phyloP scores from a whole-genome alignment of 2,888 invertebrate genomes.

The Ennomos erosarius region DNA sequence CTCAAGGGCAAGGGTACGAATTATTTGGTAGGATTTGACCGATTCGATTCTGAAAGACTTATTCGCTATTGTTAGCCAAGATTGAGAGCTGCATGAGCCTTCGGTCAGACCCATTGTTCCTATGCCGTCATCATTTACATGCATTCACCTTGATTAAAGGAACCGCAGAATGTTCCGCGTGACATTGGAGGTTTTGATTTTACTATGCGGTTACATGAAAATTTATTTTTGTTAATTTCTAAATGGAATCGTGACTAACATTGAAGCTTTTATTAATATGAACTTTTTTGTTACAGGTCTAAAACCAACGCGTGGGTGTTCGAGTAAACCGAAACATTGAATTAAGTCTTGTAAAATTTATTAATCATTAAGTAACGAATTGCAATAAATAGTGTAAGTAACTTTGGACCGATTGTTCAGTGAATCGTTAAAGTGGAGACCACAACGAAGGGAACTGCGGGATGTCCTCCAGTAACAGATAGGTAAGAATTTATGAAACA shows the following conservation, averaged over 20 bases:
- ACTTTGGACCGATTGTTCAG: constrained; percentile 45
- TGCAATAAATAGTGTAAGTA: constrained; percentile 23
- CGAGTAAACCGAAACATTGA: constrained; percentile 41
- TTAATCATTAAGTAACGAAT: constrained; percentile 13
- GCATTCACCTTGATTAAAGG: constrained; percentile 56
- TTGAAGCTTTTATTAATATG: constrained; percentile 17
- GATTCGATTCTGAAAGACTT: constrained; percentile 61
- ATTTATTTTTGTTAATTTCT: constrained; percentile 40
- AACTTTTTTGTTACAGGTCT: constrained; percentile 71
- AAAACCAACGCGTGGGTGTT: constrained; percentile 47
- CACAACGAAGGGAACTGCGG: constrained; percentile 65
- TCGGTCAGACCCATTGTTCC: constrained; percentile 65
- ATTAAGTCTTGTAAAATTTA: constrained; percentile 7
- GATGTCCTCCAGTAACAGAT: constrained; percentile 75
- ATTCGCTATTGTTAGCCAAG: constrained; percentile 52
- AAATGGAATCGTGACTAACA: constrained; percentile 37
- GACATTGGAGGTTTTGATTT: constrained; percentile 49
- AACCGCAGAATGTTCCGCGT: constrained; percentile 53
- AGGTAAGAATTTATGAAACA: constrained; percentile 55
- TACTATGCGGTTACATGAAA: constrained; percentile 41
- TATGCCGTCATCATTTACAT: constrained; percentile 48
- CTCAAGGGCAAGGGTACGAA: constrained; percentile 80
- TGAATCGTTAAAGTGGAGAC: constrained; percentile 76
- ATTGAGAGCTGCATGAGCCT: constrained; percentile 47
- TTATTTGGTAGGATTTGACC: constrained; percentile 66